Evolutionary conservation across 2,797 vertebrate genomes (phyloP), one percentile per base, ranked within the genome.

Genomic region (Anniella stebbinsi): DNA sequence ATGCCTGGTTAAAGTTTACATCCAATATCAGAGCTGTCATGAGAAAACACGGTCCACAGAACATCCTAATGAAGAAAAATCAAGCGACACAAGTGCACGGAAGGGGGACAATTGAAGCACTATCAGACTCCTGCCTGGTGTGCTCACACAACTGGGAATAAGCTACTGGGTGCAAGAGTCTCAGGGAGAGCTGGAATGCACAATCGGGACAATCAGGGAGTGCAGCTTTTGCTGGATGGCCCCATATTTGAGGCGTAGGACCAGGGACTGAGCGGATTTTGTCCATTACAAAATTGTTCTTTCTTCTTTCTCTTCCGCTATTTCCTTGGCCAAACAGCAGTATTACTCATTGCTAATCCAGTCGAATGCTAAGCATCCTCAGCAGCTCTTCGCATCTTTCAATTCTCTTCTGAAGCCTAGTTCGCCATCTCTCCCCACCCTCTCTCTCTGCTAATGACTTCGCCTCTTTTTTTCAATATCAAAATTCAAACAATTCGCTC

Each of bases 31-130:
- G 5, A 57, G 10, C 41, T 87, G 57, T 23, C n/a, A 78, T 84
- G 76, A 81, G 80, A 94, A 84, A 92, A 91, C 25, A 89, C 2
- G 4, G 87, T 63, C 81, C 75, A 82, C 1, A 88, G 84, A 87
- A 88, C 57, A 83, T 10, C 84, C 63, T 15, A 63, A 84, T 8
- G 25, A 48, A 57, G 73, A 82, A 70, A 89, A 93, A 84, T 10
- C 89, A 90, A 8, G 28, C 80, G 18, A 4, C 36, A 12, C 10
- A 1, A 2, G 1, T 38, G 13, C 9, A 8, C 38, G n/a, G 4
- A 72, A 41, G 8, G 23, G 4, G 23, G 4, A 60, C 36, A 72
- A 72, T 80, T 66, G 80, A 87, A 87, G 38, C 18, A 3, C 33
- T 33, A 84, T 69, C 45, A 45, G 17, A 88, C 36, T 25, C 41